Base-by-base conservation (phyloP, 2,888 invertebrate species). In the Hemicrepidius hirtus region DNA sequence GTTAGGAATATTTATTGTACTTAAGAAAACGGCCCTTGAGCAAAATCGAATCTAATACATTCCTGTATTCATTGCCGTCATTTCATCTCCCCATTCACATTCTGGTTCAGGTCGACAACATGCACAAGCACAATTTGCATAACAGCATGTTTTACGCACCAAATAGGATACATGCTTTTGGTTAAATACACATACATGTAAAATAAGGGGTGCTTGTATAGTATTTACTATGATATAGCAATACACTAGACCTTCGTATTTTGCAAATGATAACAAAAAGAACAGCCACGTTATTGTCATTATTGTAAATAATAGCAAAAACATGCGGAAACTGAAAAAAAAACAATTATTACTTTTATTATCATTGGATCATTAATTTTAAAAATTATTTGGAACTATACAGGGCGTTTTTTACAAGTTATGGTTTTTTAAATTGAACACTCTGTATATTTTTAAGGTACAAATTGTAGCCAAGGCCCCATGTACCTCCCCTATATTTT, bases 41-140 rank as follows among this genome's bases (percentile, higher is more conserved):
- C 32, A 32, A 1, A 1, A 7, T 44, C 20, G 24, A 44, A 41
- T 20, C 80, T 80, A 88, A 81, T 88, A 88, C 60, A 82, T 82
- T 44, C 90, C 90, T 13, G 93, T 92, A 82, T 95, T 95, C 91
- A 95, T 95, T 75, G 95, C 94, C 64, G 94, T 92, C 93, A 95
- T 92, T 87, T 96, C 95, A 81, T 95, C 95, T 0, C 95, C 95
- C 95, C 95, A 95, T 81, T 95, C 95, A 1, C 92, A 92, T 28
- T 93, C 90, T 0, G 92, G 92, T 76, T 94, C 92, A 6, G 85
- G 86, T 65, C 86, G 85, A 78, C 90, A 90, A 74, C 90, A 90
- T 57, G 88, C 85, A 75, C 87, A 88, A 16, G 85, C 76, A 74
- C 87, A 87, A 68, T 84, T 85, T 35, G 91, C 91, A 82, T 93